Evolutionary conservation across 2,113 vertebrate genomes (phyloP), one percentile per base, ranked within the genome.

Genomic region (Campylomormyrus tamandua): DNA sequence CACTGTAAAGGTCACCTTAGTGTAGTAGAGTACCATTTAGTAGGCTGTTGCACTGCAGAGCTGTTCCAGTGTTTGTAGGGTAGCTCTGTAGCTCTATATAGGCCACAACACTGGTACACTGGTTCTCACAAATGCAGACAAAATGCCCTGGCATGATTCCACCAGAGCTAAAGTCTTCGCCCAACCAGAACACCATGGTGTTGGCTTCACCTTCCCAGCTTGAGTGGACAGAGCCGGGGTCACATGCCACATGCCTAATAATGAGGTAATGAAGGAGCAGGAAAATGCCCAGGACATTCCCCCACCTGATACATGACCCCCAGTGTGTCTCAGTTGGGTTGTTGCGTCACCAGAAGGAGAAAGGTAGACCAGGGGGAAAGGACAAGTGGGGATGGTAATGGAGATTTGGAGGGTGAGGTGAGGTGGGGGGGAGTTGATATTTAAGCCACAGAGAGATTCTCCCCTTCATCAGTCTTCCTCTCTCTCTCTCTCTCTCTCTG

Each of bases 371-470:
- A 39, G 42, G 49, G 46, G 56, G 52, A 83, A 83, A 66, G 42
- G 87, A 87, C 80, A 90, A 87, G 83, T 87, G 83, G 49, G 83
- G 66, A 42, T 13, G 70, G 70, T 46, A 70, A 89, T 87, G 89
- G 85, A 86, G 89, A 90, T 48, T 56, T 85, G 56, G 56, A 62
- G 24, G 56, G 24, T 21, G 56, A 24, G 24, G 56, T 2, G 56
- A n/a, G 56, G 56, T 8, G 56, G 56, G 90, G 21, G 89, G 11
- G 92, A 91, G 94, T 93, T 95, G 95, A 94, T 96, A 96, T 96
- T 96, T 96, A 96, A 96, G 92, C 93, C 93, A 56, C 94, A 88
- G 92, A 91, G 92, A 90, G 90, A 92, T 92, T 94, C 92, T 94
- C 93, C 93, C 93, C 91, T 24, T 90, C 94, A 93, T 95, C 94